Evolutionary conservation across 2,888 invertebrate genomes (phyloP).

Genomic region (Saturnia pavonia): DNA sequence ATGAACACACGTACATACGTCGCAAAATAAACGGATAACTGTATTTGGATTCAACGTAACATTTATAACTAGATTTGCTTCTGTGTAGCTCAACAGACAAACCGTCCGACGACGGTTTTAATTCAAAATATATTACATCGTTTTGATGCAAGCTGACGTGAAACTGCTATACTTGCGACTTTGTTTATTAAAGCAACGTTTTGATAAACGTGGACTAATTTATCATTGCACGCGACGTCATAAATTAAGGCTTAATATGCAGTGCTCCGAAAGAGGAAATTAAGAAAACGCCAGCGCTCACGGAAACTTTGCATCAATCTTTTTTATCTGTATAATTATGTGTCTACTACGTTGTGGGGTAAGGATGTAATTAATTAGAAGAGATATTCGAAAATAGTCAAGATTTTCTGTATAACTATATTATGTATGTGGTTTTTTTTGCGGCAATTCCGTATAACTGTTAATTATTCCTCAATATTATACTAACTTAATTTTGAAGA

Average conservation of each 20-base stretch:
- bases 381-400: not conserved
- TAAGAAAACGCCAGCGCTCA: slow-evolving; percentile 57
- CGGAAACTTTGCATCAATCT: slow-evolving; percentile 54
- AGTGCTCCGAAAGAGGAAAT: slow-evolving; percentile 56
- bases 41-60: slow-evolving; percentile 59
- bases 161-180: slow-evolving; percentile 19
- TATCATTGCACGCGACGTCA: slow-evolving; percentile 59
- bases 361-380: not conserved
- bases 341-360: not conserved
- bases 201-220: slow-evolving; percentile 63
- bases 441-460: too few species aligned
- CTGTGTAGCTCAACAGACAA: slow-evolving; percentile 68
- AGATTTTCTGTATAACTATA: too few species aligned
- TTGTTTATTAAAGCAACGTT: slow-evolving; percentile 53
- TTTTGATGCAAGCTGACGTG: slow-evolving; percentile 15
- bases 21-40: slow-evolving; percentile 70
- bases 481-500: too few species aligned
- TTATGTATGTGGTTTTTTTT: too few species aligned
- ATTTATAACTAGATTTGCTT: slow-evolving; percentile 75
- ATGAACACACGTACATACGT: slow-evolving; percentile 62
- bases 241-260: slow-evolving; percentile 60
- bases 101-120: slow-evolving; percentile 54
- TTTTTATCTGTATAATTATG: slow-evolving; percentile 21
- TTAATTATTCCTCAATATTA: too few species aligned
- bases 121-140: not conserved